A percentile compares a stretch with the other conserved stretches of the same genome.
These are phyloP conservation scores for Pandemis cinnamomeana DNA, from an alignment of 2,888 invertebrate genomes.

Conservation along the genomic window DNA sequence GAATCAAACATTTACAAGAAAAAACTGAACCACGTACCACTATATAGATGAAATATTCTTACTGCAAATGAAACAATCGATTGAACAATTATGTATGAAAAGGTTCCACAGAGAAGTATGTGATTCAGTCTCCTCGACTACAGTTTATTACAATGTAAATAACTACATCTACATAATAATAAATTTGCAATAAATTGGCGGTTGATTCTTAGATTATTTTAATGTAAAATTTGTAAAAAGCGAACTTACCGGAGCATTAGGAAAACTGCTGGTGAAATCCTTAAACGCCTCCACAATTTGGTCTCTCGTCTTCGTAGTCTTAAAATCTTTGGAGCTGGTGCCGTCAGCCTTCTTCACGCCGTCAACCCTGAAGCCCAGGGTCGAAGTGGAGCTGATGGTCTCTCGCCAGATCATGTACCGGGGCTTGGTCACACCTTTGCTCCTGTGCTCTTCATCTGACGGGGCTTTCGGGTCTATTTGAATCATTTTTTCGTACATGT, in stretches of 20 bases:
- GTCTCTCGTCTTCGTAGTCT: constrained; percentile 94
- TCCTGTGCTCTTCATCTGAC: constrained; percentile 93
- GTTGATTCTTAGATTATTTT: too few species aligned
- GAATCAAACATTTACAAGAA: background rate
- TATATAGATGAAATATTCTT: too few species aligned
- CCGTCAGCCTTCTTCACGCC: constrained; percentile 96
- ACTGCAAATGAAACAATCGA: too few species aligned
- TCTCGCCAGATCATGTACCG: constrained; percentile 98
- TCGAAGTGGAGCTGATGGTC: constrained; percentile 98
- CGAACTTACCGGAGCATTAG: constrained; percentile 89
- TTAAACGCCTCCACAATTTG: constrained; percentile 92
- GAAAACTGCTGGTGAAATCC: constrained; percentile 92
- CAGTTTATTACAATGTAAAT: too few species aligned
- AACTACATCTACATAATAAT: too few species aligned
- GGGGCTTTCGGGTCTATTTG: constrained; percentile 96
- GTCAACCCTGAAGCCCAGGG: constrained; percentile 98
- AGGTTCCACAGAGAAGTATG: too few species aligned
- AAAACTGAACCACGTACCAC: too few species aligned
- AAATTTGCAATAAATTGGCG: too few species aligned
- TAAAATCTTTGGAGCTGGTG: constrained; percentile 97
- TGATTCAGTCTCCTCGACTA: background rate
- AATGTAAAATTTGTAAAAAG: background rate
- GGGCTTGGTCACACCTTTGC: constrained; percentile 97
- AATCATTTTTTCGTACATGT: constrained; percentile 99
- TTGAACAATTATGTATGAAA: too few species aligned